Conservation (phyloP, 2,888 invertebrate species). For the Hirtodrosophila duncani region DNA sequence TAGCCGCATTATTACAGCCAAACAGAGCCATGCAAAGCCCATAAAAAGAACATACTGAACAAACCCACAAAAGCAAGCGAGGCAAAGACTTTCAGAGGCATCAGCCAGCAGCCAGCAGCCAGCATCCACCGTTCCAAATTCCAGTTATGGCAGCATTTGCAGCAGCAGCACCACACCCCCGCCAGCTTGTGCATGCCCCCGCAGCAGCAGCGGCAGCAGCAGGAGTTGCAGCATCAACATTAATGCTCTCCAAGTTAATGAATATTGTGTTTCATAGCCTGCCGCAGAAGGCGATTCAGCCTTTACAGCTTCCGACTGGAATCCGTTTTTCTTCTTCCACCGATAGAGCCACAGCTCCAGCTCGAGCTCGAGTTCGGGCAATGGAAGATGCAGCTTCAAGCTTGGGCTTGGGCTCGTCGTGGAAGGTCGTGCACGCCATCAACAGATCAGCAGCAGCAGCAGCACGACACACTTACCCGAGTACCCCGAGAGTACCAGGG, state of each 20-base stretch:
- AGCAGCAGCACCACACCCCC: constrained; percentile 5
- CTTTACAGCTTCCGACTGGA: constrained; percentile 76
- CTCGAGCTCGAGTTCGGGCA: neutral
- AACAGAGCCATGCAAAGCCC: constrained; percentile 57
- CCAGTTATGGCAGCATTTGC: constrained; percentile 25
- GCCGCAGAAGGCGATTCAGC: constrained; percentile 66
- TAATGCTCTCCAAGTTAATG: constrained; percentile 76
- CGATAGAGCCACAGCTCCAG: constrained; percentile 12
- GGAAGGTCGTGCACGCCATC: constrained; percentile 60
- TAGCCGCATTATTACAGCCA: constrained; percentile 72
- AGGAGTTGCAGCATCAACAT: constrained; percentile 48
- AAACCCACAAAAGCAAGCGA: constrained; percentile 23
- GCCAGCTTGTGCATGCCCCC: neutral
- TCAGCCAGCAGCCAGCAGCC: neutral
- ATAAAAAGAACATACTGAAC: constrained; percentile 49
- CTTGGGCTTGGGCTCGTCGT: constrained; percentile 4
- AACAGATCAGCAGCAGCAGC: constrained; percentile 55
- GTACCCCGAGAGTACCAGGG: too few relatives aligned
- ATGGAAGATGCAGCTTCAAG: neutral
- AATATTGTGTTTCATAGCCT: constrained; percentile 76
- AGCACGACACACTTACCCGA: constrained; percentile 59
- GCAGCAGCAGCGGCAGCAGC: constrained; percentile 12
- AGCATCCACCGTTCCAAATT: constrained; percentile 26
- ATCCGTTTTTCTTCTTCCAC: constrained; percentile 56
- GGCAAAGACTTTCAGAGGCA: constrained; percentile 1